These are phyloP conservation scores for Lepas anatifera DNA, from an alignment of 2,888 invertebrate species.

Conservation along the genomic window DNA sequence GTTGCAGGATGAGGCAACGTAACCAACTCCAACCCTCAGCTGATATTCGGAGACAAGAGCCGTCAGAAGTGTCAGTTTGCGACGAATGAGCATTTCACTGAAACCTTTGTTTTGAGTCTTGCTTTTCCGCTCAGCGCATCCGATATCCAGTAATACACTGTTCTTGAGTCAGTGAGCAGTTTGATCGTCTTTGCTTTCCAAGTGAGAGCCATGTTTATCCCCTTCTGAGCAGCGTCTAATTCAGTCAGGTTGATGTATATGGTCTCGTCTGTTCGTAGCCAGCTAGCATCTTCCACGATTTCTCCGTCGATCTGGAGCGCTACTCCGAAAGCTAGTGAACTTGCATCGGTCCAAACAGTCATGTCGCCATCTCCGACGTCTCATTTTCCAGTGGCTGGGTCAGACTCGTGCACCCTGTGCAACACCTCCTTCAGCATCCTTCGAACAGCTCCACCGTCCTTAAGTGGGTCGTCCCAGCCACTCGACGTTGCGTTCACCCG, in stretches of 20 bases:
- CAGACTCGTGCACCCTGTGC: background rate
- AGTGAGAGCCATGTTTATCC: slow-evolving; percentile 13
- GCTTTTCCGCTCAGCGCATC: background rate
- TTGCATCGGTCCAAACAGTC: slow-evolving; percentile 16
- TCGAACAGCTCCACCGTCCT: background rate
- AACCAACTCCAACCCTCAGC: background rate
- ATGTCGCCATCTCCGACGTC: background rate
- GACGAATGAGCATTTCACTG: slow-evolving; percentile 17
- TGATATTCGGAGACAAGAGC: background rate
- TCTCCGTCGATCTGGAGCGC: too few species aligned
- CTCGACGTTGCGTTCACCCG: background rate
- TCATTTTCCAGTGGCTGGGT: slow-evolving; percentile 5
- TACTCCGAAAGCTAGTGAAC: slow-evolving; percentile 14
- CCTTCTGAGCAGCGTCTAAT: slow-evolving; percentile 17
- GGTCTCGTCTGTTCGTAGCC: slow-evolving; percentile 13
- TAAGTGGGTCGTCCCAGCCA: too few species aligned
- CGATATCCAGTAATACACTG: slow-evolving; percentile 9
- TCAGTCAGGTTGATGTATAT: slow-evolving; percentile 18
- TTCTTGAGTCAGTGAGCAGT: slow-evolving; percentile 13
- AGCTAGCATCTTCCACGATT: slow-evolving; percentile 15
- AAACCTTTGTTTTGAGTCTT: slow-evolving; percentile 9
- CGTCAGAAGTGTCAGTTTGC: background rate
- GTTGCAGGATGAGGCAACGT: slow-evolving; percentile 2
- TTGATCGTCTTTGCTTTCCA: slow-evolving; percentile 4
- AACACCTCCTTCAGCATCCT: background rate